Percentiles rank a stretch among this genome's conserved stretches.
phyloP scores from a whole-genome alignment of 2,113 vertebrate genomes.

The Thoracochromis brauschi region DNA sequence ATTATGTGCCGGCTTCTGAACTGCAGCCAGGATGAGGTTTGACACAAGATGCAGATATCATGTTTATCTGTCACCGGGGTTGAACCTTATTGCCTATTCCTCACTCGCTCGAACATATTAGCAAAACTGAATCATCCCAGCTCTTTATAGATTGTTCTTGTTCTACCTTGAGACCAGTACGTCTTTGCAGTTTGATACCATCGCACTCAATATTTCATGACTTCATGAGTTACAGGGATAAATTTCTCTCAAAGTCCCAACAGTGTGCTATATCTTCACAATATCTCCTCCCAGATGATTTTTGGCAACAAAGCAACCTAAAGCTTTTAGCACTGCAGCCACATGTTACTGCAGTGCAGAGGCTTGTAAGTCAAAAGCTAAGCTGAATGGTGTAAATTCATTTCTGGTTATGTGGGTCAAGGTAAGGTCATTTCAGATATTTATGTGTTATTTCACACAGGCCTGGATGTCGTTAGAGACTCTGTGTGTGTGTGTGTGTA shows the following conservation, averaged over 20 bases:
- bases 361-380: not conserved
- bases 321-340: not conserved
- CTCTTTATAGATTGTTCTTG: slow-evolving; percentile 20
- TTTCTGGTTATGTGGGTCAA: not conserved
- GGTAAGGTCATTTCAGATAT: not conserved
- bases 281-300: not conserved
- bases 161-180: slow-evolving; percentile 22
- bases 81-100: slow-evolving; percentile 26
- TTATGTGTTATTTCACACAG: not conserved
- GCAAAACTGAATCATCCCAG: slow-evolving; percentile 30
- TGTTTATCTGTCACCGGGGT: slow-evolving; percentile 1
- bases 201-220: slow-evolving; percentile 49
- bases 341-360: not conserved
- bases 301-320: not conserved
- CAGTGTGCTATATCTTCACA: not conserved
- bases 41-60: slow-evolving; percentile 11
- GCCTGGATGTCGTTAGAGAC: not conserved
- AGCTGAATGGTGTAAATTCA: not conserved
- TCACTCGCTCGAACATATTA: slow-evolving; percentile 30
- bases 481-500: not conserved
- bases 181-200: slow-evolving; percentile 39
- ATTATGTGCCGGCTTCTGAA: not conserved
- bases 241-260: not conserved
- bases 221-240: slow-evolving; percentile 12
- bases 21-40: not conserved